Percentiles rank a stretch among this genome's conserved stretches.
These are phyloP conservation scores for Agrilus cyanescens DNA, from an alignment of 2,888 invertebrate genomes.

Conservation along the genomic window DNA sequence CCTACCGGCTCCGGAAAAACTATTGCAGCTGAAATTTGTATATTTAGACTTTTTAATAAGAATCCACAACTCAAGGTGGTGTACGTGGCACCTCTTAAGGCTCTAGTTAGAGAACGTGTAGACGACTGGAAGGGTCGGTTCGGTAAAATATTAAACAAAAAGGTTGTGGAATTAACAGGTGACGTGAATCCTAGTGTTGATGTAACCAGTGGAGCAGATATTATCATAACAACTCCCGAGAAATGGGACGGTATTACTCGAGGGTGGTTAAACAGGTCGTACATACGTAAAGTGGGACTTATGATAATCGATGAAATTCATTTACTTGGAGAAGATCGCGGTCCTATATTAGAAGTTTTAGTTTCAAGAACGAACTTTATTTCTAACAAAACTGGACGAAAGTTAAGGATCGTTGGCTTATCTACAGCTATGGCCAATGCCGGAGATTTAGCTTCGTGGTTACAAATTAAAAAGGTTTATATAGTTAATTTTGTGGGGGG, in stretches of 20 bases:
- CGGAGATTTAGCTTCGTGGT: slow-evolving; percentile 91
- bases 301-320: slow-evolving; percentile 99
- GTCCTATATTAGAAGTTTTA: slow-evolving; percentile 91
- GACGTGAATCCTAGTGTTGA: slow-evolving; percentile 78
- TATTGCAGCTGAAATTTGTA: slow-evolving; percentile 94
- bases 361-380: slow-evolving; percentile 97
- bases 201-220: slow-evolving; percentile 71
- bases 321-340: slow-evolving; percentile 80
- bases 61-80: slow-evolving; percentile 78
- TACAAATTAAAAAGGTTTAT: slow-evolving; percentile 59
- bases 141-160: slow-evolving; percentile 58
- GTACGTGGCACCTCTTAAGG: slow-evolving; percentile 97
- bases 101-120: slow-evolving; percentile 91
- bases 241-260: slow-evolving; percentile 99
- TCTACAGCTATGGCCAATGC: slow-evolving; percentile 98
- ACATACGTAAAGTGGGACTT: slow-evolving; percentile 81
- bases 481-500: no score
- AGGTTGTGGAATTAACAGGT: slow-evolving; percentile 93
- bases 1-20: slow-evolving; percentile 98
- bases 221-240: slow-evolving; percentile 98
- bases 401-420: slow-evolving; percentile 82
- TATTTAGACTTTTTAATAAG: slow-evolving; percentile 79
- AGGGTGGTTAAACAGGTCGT: slow-evolving; percentile 94
- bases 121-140: slow-evolving; percentile 87
- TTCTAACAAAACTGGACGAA: slow-evolving; percentile 71